Evolutionary conservation across 1,140 invertebrate genomes (phyloP), one percentile per base, ranked within the genome.

Genomic region (Anoplophora glabripennis): DNA sequence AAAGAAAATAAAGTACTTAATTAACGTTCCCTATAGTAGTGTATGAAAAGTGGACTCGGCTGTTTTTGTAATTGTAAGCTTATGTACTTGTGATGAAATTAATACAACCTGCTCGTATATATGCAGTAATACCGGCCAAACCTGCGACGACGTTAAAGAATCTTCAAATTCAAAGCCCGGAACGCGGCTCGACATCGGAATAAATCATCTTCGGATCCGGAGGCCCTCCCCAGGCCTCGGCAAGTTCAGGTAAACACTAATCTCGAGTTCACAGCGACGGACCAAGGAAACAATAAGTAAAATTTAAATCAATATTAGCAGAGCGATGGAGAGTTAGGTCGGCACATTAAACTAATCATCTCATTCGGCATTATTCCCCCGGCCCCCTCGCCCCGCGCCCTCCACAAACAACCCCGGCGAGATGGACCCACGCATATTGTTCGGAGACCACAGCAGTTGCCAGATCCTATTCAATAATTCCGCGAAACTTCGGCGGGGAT

Each of bases 231-330:
- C 40, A 17, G 40, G n/a, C 40, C n/a, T n/a, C 33, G 49, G 49
- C 21, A 28, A 28, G 21, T 28, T 28, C 36, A 38, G 40, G 48
- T 33, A 41, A 54, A 40, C 34, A 59, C 42, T 38, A 64, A 49
- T 28, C 15, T 21, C 9, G 3, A 35, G 47, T 21, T 15, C 36
- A 49, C 36, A 14, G 36, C 36, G 35, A 28, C 14, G 18, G 51
- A 42, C 38, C 51, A 53, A 41, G 51, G 51, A 67, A 62, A 67
- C 65, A 67, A 67, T 61, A 67, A 61, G 59, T 63, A 63, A 65
- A 65, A 65, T 64, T 53, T 65, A 63, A 67, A 67, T 67, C 65
- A 67, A 67, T 67, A 67, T 67, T 65, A 67, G 59, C 62, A 38
- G 41, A 60, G 51, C 61, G 57, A 37, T 49, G 28, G 45, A 60